phyloP scores from a whole-genome alignment of 2,113 vertebrate species.

The Cottus gobio region DNA sequence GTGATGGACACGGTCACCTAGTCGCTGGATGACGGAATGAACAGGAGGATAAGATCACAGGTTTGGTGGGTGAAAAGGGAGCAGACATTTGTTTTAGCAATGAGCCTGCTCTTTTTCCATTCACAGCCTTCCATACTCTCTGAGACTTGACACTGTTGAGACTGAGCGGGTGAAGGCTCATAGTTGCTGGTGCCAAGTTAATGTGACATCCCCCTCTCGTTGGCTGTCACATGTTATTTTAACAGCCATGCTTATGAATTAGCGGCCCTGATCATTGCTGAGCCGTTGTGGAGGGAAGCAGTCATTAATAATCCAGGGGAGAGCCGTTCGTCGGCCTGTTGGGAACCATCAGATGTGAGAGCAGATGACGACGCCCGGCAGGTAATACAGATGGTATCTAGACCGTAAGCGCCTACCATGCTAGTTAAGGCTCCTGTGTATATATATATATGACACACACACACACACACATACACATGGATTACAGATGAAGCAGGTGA shows the following conservation, averaged over 20 bases:
- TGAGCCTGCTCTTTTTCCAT: not conserved
- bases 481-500: conserved; percentile 42
- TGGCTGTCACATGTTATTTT: conserved; percentile 69
- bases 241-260: conserved; percentile 66
- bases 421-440: conserved; percentile 7
- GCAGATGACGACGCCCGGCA: conserved; percentile 62
- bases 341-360: conserved; percentile 68
- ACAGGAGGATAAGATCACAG: no score
- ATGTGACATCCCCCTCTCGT: conserved; percentile 64
- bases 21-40: no score
- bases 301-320: conserved; percentile 72
- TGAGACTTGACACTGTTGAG: conserved; percentile 18
- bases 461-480: conserved; percentile 13
- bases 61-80: not conserved
- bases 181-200: conserved; percentile 50
- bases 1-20: no score
- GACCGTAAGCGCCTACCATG: conserved; percentile 15
- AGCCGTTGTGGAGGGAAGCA: conserved; percentile 13
- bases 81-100: not conserved
- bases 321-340: conserved; percentile 31
- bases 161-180: not conserved
- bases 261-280: conserved; percentile 46
- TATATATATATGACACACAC: not conserved
- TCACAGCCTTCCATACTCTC: not conserved
- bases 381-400: conserved; percentile 75